phyloP scores from a whole-genome alignment of 2,888 invertebrate genomes.

The Tanypteryx hageni region DNA sequence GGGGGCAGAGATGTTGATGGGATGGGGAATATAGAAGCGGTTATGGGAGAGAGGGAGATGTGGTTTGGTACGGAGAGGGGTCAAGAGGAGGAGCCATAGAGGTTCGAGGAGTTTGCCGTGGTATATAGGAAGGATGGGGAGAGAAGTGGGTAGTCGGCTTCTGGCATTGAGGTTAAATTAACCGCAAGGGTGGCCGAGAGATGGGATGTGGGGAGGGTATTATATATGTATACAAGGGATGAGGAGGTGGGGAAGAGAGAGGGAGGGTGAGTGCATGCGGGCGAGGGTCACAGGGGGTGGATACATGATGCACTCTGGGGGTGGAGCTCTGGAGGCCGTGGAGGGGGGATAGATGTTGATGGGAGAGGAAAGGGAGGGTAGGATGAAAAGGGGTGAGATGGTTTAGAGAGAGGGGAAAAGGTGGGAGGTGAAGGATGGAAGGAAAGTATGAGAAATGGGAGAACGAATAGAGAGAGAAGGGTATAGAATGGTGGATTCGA shows the following conservation, averaged over 20 bases:
- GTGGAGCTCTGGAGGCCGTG: too few species aligned
- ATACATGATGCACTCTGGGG: not conserved
- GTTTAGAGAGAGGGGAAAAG: not conserved
- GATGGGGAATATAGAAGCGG: not conserved
- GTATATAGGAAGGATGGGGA: conserved; percentile 6
- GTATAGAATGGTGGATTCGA: not conserved
- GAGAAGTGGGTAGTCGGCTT: conserved; percentile 56
- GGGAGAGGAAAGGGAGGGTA: not conserved
- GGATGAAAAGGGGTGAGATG: not conserved
- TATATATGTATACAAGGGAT: conserved; percentile 58
- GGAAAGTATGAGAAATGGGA: not conserved
- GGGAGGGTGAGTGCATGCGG: not conserved
- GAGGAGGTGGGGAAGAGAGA: not conserved
- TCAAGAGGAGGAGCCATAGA: conserved; percentile 29
- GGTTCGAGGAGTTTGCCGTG: conserved; percentile 26
- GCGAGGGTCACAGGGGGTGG: not conserved
- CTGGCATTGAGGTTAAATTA: conserved; percentile 60
- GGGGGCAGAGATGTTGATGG: not conserved
- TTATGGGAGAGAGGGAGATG: not conserved
- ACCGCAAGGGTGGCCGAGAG: conserved; percentile 56
- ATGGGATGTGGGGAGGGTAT: conserved; percentile 19
- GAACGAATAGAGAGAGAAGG: too few species aligned
- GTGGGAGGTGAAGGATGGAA: not conserved
- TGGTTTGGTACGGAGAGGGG: not conserved
- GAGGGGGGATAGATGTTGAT: not conserved